A percentile compares a stretch with the other conserved stretches of the same genome.
These are phyloP conservation scores for Chloroceryle amazona DNA, from an alignment of 2,797 vertebrate genomes.

Conservation along the genomic window DNA sequence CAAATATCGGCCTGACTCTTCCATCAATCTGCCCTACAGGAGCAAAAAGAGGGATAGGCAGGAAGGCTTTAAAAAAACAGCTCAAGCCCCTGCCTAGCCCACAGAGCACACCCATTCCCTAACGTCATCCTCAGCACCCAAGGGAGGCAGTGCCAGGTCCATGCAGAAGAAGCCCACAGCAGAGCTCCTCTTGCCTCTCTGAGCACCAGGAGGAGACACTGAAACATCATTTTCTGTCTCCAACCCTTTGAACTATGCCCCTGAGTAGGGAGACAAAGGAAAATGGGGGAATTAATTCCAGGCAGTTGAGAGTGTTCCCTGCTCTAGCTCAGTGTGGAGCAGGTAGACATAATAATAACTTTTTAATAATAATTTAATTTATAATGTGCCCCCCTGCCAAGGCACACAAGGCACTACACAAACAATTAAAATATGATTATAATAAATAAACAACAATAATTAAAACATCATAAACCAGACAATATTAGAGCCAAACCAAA, in stretches of 20 bases:
- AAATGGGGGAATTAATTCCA: conserved; percentile 37
- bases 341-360: conserved; percentile 66
- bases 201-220: background rate
- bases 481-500: conserved; percentile 53
- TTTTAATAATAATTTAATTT: conserved; percentile 81
- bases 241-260: background rate
- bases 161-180: background rate
- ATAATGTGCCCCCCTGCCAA: conserved; percentile 64
- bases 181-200: fast-evolving
- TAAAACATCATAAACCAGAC: conserved; percentile 79
- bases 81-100: background rate
- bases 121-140: background rate
- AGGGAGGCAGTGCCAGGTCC: fast-evolving
- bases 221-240: conserved; percentile 3
- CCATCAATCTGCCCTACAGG: background rate
- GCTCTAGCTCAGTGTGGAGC: conserved; percentile 45
- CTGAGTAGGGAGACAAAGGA: conserved; percentile 6
- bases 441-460: conserved; percentile 81
- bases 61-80: background rate
- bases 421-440: conserved; percentile 80
- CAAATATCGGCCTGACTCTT: background rate
- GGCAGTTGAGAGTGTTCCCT: background rate
- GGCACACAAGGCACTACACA: conserved; percentile 61
- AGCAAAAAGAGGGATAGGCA: background rate
- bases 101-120: background rate